Evolutionary conservation across 1,140 invertebrate species (phyloP), one percentile per base, ranked within the genome.

Genomic region (Callitettix versicolor): DNA sequence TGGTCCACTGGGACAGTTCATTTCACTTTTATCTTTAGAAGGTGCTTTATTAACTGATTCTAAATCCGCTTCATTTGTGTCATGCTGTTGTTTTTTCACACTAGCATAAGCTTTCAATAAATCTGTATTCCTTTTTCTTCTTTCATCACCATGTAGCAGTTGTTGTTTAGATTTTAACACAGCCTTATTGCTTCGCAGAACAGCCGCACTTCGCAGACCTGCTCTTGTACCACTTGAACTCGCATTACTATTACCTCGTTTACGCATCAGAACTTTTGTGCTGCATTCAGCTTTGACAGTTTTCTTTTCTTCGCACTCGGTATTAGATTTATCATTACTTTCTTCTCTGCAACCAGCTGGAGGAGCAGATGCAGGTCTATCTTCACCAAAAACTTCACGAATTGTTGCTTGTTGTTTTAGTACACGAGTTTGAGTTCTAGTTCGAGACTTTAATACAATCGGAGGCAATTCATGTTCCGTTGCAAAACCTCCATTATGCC

Each of bases 381-480:
- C 79, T 33, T 82, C 84, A 2, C 85, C 85, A 66, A 88, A 89
- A 1, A 88, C 84, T 12, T 86, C 84, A 58, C 82, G 79, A 26
- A 88, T 87, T 1, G 83, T 86, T 9, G 85, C 83, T 60, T 82
- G 74, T 61, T 85, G 81, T 67, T 86, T 85, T 62, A 86, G 69
- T 17, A 85, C 74, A 58, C 82, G 75, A n/a, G 81, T 85, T 66
- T 87, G 83, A 15, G 80, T 86, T 60, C 85, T 73, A 4, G 85
- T 88, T 59, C 85, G 72, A 21, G 82, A 82, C 63, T 85, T 82
- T 43, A 87, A 64, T 15, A 88, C 77, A 18, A 85, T 76, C 0
- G 85, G 82, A 9, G 82, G 77, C 62, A 87, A 86, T 48, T 78
- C 76, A 17, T 50, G 56, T 74, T 79, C 33, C 73, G 74, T 33